Conservation (phyloP, 2,888 invertebrate species). For the Myathropa florea region DNA sequence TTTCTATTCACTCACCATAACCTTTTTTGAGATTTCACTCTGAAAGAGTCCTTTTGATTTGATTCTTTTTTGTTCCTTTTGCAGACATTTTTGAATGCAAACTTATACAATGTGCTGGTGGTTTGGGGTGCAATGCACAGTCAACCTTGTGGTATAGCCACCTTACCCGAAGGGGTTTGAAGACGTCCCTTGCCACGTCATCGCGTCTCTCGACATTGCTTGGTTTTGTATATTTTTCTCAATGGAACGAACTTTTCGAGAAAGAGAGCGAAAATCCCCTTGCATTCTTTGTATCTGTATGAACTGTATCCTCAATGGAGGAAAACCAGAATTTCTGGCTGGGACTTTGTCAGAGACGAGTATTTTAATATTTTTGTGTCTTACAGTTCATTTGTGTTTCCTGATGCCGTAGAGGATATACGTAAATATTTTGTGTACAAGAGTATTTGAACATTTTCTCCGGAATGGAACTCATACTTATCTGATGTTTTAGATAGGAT, state of each 20-base stretch:
- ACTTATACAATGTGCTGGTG: constrained; percentile 16
- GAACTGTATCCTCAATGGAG: constrained; percentile 27
- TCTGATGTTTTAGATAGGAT: neutral
- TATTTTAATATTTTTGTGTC: neutral
- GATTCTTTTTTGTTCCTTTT: constrained; percentile 27
- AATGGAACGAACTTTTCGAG: constrained; percentile 1
- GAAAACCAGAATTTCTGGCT: constrained; percentile 10
- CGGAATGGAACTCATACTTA: neutral
- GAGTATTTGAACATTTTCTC: neutral
- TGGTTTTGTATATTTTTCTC: constrained; percentile 1
- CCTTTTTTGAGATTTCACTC: constrained; percentile 19
- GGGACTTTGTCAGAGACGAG: neutral
- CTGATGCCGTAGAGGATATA: neutral
- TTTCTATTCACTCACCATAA: neutral
- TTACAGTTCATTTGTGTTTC: constrained; percentile 1
- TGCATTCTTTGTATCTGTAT: constrained; percentile 32
- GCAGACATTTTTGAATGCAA: constrained; percentile 35
- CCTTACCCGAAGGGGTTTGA: constrained; percentile 14
- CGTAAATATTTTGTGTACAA: neutral
- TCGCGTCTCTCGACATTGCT: constrained; percentile 8
- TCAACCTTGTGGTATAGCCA: constrained; percentile 35
- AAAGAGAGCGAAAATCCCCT: constrained; percentile 32
- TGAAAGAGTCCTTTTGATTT: constrained; percentile 39
- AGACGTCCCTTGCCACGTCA: constrained; percentile 7
- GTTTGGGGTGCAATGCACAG: constrained; percentile 17